Evolutionary conservation across 2,888 invertebrate species (phyloP).

Genomic region (Thelaira solivaga): DNA sequence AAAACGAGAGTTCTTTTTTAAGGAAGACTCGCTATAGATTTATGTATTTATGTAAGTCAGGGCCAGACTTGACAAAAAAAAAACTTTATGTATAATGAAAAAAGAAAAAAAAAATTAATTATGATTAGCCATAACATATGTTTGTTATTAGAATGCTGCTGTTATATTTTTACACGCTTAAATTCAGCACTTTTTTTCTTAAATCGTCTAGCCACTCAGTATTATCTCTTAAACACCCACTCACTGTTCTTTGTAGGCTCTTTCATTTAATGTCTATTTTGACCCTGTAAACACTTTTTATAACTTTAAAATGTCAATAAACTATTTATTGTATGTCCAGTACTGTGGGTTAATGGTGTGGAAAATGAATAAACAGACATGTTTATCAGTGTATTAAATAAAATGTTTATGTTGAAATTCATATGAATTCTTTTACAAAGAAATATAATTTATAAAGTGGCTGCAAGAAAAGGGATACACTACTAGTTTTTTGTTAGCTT

Average conservation of each 20-base stretch:
- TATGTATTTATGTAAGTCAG: constrained; percentile 35
- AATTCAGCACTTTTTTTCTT: background rate
- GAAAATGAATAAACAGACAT: background rate
- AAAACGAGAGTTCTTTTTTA: background rate
- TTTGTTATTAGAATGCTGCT: background rate
- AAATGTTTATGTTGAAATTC: too few species aligned
- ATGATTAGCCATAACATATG: background rate
- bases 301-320: constrained; percentile 18
- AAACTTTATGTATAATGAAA: too few species aligned
- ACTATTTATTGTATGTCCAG: constrained; percentile 14
- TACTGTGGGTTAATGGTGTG: background rate
- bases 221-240: background rate
- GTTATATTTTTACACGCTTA: background rate
- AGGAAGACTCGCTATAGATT: background rate
- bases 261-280: background rate
- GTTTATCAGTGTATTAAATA: too few species aligned
- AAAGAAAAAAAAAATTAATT: background rate
- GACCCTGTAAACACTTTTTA: constrained; percentile 4
- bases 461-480: too few species aligned
- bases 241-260: background rate
- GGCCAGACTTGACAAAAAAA: constrained; percentile 20
- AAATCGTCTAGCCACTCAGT: background rate
- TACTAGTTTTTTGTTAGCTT: too few species aligned
- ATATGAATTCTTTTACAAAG: too few species aligned
- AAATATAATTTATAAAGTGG: too few species aligned